These are phyloP conservation scores for Monopterus albus DNA, from an alignment of 2,113 vertebrate genomes.

Conservation along the genomic window DNA sequence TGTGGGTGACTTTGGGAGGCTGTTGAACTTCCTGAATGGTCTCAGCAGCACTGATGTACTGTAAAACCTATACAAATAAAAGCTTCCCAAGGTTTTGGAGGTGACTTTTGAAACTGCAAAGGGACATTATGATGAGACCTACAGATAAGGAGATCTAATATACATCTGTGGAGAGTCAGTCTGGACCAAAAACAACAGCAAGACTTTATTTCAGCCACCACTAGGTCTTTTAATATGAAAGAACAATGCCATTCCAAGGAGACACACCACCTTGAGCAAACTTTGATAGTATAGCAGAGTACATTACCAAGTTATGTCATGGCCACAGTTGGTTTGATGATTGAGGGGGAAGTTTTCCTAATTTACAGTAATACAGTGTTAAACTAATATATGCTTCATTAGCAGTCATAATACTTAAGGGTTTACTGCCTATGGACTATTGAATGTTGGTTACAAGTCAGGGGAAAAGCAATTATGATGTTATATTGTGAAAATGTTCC, in stretches of 20 bases:
- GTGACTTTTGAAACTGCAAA: constrained; percentile 23
- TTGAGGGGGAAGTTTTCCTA: too few species aligned
- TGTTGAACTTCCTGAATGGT: constrained; percentile 19
- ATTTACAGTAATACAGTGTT: too few species aligned
- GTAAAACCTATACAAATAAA: constrained; percentile 27
- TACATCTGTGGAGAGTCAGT: background rate
- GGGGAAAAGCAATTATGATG: too few species aligned
- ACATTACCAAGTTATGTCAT: too few species aligned
- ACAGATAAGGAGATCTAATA: constrained; percentile 1
- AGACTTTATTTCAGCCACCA: background rate
- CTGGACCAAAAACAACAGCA: background rate
- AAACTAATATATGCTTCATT: too few species aligned
- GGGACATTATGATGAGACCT: background rate
- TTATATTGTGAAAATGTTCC: too few species aligned
- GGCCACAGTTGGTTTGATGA: too few species aligned
- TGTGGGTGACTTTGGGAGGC: constrained; percentile 34
- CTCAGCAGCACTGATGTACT: constrained; percentile 16
- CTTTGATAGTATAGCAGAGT: background rate
- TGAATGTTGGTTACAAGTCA: too few species aligned
- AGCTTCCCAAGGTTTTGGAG: constrained; percentile 5
- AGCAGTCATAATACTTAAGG: too few species aligned
- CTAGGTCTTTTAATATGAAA: background rate
- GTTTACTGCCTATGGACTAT: too few species aligned
- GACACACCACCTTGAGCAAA: background rate
- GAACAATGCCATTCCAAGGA: background rate